These are phyloP conservation scores for Dryobotodes eremita DNA, from an alignment of 2,888 invertebrate genomes.

Conservation along the genomic window DNA sequence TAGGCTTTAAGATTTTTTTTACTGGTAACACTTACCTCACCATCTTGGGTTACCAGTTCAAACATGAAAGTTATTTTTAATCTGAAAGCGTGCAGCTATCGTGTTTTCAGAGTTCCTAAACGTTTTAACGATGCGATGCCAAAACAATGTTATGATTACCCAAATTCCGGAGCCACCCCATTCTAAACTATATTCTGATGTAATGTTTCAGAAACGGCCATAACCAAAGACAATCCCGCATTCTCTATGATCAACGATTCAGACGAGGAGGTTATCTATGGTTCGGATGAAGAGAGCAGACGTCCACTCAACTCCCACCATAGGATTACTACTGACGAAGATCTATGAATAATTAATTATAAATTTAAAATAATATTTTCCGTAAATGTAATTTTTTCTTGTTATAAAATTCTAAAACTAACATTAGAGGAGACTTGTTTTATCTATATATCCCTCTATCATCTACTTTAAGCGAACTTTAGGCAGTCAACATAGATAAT, in stretches of 20 bases:
- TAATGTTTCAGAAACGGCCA: constrained; percentile 93
- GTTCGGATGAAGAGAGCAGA: constrained; percentile 96
- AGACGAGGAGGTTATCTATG: constrained; percentile 98
- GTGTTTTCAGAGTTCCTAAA: not conserved
- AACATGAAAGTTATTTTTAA: not conserved
- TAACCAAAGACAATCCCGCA: constrained; percentile 99
- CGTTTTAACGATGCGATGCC: not conserved
- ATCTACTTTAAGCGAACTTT: not conserved
- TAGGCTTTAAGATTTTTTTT: not conserved
- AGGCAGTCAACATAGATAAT: not conserved
- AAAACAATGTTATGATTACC: not conserved
- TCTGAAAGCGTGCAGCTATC: not conserved
- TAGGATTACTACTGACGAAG: constrained; percentile 91
- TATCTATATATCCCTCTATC: constrained; percentile 3
- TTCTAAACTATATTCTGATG: not conserved
- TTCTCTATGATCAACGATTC: constrained; percentile 99
- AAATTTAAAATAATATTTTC: constrained; percentile 67
- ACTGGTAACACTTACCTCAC: not conserved
- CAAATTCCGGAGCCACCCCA: not conserved
- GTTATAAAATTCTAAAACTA: constrained; percentile 78
- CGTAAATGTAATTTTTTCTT: constrained; percentile 78
- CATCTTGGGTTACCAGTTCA: not conserved
- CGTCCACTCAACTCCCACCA: constrained; percentile 94
- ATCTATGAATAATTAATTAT: constrained; percentile 79
- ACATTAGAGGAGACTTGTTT: constrained; percentile 35